Base-by-base conservation (phyloP, 2,888 invertebrate species). In the Erebia epiphron region DNA sequence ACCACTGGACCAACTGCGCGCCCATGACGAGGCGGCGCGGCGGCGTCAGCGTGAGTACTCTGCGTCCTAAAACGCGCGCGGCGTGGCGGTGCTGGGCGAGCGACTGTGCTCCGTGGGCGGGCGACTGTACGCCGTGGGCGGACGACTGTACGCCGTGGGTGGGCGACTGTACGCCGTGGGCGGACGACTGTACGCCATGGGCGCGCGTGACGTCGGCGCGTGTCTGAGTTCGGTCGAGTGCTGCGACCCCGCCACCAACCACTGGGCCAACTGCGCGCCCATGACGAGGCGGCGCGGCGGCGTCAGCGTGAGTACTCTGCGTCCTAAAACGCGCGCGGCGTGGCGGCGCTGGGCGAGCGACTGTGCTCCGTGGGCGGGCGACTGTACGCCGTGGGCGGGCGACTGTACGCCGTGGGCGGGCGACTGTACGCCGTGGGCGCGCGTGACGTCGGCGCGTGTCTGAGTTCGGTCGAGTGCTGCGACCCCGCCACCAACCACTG, bases 221-320 rank as follows among this genome's bases (percentile, higher is more conserved):
- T 98, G 98, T 83, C 95, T 99, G 75, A 95, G 97, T 78, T 97
- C 98, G 49, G 97, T 98, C 0, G 99, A 99, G 93, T 97, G 97
- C 87, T 97, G 96, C 88, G 96, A 96, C 90, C 96, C 96, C 18
- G 94, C 94, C 75, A 95, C 95, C 74, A 95, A 95, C 86, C 95
- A 95, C 83, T 95, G 98, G 98, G 96, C 96, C 52, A 94, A 96
- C 75, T 97, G 97, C 84, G 97, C 98, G 49, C 96, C 98, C 4
- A 98, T 99, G 97, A 95, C 96, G 56, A 95, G 97, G 74, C 94
- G 97, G 21, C 94, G 98, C 69, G 98, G 98, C 4, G 97, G 98
- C 14, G 98, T 98, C 68, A 98, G 98, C 60, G 98, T 98, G 75
- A 90, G 93, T 90, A 76, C 21, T 35, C 1, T 26, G 13, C 11